These are phyloP conservation scores for Stenichneumon culpator DNA, from an alignment of 2,888 invertebrate genomes.

Conservation along the genomic window DNA sequence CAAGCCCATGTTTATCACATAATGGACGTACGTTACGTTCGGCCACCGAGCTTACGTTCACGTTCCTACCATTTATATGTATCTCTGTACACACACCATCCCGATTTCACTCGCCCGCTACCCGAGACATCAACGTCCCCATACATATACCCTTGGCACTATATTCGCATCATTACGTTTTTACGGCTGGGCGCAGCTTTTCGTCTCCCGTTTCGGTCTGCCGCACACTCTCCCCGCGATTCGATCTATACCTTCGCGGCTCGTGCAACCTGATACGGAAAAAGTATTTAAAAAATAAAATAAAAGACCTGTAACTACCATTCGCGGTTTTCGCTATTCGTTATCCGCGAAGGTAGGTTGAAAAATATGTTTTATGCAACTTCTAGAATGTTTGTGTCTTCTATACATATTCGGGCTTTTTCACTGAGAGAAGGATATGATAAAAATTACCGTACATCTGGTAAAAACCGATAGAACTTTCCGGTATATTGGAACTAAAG, in stretches of 20 bases:
- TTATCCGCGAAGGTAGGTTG: too few relatives aligned
- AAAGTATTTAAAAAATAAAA: background rate
- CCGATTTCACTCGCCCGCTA: slow-evolving; percentile 15
- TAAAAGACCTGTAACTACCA: background rate
- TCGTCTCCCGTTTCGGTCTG: slow-evolving; percentile 55
- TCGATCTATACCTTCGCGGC: slow-evolving; percentile 21
- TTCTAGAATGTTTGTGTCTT: too few relatives aligned
- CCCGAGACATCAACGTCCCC: slow-evolving; percentile 4
- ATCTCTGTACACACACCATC: slow-evolving; percentile 18
- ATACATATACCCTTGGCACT: background rate
- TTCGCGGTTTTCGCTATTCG: background rate
- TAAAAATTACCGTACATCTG: too few relatives aligned
- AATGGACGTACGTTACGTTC: slow-evolving; percentile 75
- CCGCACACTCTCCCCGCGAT: slow-evolving; percentile 15
- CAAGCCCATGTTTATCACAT: slow-evolving; percentile 74
- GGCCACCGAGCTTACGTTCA: slow-evolving; percentile 65
- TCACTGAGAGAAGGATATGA: too few relatives aligned
- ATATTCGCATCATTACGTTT: slow-evolving; percentile 62
- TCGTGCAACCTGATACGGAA: background rate
- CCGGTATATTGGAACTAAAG: too few relatives aligned
- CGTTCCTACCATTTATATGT: slow-evolving; percentile 49
- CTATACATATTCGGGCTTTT: too few relatives aligned
- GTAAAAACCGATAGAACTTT: too few relatives aligned
- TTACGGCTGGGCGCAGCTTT: slow-evolving; percentile 55
- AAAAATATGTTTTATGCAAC: too few relatives aligned